phyloP scores from a whole-genome alignment of 2,113 vertebrate genomes.

The Nibea albiflora region DNA sequence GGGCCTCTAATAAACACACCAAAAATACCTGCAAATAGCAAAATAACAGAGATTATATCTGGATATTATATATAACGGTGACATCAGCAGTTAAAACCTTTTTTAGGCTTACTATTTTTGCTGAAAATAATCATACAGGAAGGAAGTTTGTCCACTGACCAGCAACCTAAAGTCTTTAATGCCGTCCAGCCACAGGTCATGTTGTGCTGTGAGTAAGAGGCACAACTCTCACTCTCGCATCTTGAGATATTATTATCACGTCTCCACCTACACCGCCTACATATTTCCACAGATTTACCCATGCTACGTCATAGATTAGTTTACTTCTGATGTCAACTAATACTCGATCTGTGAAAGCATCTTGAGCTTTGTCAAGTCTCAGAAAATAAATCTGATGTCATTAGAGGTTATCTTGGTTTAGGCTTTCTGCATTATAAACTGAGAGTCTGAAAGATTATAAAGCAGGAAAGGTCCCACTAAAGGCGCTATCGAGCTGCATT shows the following conservation, averaged over 20 bases:
- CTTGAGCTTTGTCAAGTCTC: background rate
- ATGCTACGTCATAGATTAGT: background rate
- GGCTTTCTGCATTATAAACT: background rate
- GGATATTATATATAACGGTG: background rate
- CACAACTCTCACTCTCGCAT: constrained; percentile 2
- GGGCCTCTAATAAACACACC: background rate
- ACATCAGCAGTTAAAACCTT: background rate
- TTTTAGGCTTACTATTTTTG: constrained; percentile 20
- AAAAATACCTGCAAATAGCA: background rate
- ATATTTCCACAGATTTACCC: background rate
- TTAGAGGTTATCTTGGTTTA: background rate
- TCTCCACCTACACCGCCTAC: background rate
- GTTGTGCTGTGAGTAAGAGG: constrained; percentile 23
- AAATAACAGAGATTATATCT: background rate
- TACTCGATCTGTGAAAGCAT: background rate
- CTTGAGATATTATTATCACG: constrained; percentile 3
- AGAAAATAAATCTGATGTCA: background rate
- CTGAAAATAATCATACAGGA: constrained; percentile 15
- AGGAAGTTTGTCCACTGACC: constrained; percentile 10
- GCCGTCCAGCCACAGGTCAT: constrained; percentile 8
- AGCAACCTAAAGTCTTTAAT: background rate
- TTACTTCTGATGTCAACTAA: too few relatives aligned
- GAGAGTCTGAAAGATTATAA: background rate
- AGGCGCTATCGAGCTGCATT: background rate
- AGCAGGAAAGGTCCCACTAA: background rate